These are phyloP conservation scores for Plagodis dolabraria DNA, from an alignment of 2,888 invertebrate species.

Conservation along the genomic window DNA sequence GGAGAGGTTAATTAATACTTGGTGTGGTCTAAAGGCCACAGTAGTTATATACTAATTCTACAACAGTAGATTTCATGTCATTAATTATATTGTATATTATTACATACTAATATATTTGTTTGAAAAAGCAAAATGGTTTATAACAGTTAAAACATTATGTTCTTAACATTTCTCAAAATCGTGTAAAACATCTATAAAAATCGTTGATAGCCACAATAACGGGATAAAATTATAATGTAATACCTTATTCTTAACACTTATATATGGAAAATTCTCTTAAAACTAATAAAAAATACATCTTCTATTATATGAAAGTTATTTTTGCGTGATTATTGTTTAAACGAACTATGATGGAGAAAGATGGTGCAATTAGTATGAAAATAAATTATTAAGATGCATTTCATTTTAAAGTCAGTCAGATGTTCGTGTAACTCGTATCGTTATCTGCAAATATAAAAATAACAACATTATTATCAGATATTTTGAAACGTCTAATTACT, in stretches of 20 bases:
- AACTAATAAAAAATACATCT: conserved; percentile 10
- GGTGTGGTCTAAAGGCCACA: background rate
- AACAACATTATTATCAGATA: background rate
- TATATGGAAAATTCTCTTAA: conserved; percentile 14
- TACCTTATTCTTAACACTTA: background rate
- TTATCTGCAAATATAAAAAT: conserved; percentile 22
- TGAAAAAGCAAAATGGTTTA: background rate
- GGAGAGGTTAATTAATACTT: too few relatives aligned
- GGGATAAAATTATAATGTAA: conserved; percentile 1
- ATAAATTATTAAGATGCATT: conserved; percentile 14
- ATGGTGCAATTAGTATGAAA: conserved; percentile 16
- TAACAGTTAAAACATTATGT: background rate
- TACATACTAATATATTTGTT: background rate
- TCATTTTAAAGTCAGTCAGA: conserved; percentile 20
- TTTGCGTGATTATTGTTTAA: too few relatives aligned
- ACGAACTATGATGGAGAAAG: conserved; percentile 8
- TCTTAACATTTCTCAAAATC: conserved; percentile 44
- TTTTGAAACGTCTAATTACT: too few relatives aligned
- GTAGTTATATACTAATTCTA: background rate
- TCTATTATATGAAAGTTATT: conserved; percentile 1
- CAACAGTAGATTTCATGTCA: background rate
- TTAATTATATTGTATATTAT: background rate
- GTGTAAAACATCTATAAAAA: conserved; percentile 41
- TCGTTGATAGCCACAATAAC: conserved; percentile 19
- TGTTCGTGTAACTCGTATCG: background rate